Conservation (phyloP, 35 echinoderm and acorn worm genomes). For the Apostichopus californicus region DNA sequence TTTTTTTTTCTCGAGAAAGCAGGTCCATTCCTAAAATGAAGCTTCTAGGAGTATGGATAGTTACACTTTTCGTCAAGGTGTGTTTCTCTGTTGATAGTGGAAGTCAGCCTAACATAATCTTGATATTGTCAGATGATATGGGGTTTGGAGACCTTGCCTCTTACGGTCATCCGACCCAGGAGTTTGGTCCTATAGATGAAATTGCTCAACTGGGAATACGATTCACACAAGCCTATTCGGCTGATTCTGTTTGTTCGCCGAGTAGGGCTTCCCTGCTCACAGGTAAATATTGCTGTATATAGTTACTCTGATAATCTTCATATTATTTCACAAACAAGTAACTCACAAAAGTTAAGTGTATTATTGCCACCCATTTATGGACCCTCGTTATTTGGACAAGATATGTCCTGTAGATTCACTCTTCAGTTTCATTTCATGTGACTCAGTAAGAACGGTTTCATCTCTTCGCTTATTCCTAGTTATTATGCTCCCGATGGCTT, state of each 20-base stretch:
- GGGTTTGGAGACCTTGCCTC: slow-evolving; percentile 79
- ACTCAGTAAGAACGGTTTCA: no score
- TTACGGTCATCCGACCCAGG: slow-evolving; percentile 91
- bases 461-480: no score
- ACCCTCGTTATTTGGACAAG: no score
- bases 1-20: no score
- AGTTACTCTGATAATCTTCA: no score
- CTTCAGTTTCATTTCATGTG: no score
- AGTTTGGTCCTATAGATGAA: slow-evolving; percentile 73
- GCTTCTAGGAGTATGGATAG: neutral
- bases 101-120: slow-evolving; percentile 72
- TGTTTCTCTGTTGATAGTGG: neutral
- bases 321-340: no score
- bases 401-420: no score
- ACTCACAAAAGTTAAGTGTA: no score
- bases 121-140: slow-evolving; percentile 91
- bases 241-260: slow-evolving; percentile 75
- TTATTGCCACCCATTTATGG: no score
- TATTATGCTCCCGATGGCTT: no score
- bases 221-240: slow-evolving; percentile 73
- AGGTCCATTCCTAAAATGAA: neutral
- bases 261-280: slow-evolving; percentile 85
- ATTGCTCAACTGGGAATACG: slow-evolving; percentile 67
- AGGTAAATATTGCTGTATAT: slow-evolving; percentile 45
- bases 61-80: neutral